Evolutionary conservation across 2,888 invertebrate species (phyloP), one percentile per base, ranked within the genome.

Genomic region (Trichogramma evanescens): DNA sequence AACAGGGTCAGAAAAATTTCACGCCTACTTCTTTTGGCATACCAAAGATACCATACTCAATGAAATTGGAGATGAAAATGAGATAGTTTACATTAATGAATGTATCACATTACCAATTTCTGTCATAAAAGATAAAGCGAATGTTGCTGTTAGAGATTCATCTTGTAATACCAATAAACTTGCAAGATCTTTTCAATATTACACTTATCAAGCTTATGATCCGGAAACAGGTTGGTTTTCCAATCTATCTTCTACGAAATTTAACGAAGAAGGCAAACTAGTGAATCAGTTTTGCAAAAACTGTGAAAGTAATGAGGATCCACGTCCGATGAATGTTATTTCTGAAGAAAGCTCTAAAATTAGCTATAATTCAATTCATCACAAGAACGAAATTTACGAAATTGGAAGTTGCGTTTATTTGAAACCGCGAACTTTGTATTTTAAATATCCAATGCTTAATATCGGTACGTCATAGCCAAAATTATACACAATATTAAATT

Each of bases 31-130:
- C 72, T 88, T 87, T 72, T 83, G 84, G 61, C 83, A 89, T 56
- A 87, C 89, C 0, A 82, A 81, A 10, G 88, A 91, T 67, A 89
- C 91, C 0, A 84, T 91, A 61, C 79, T 93, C n/a, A 91, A 90
- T 0, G 89, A 91, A 78, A 86, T 88, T 0, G 83, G 89, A 5
- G 86, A 91, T 74, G 84, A 87, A 0, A 79, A 84, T 62, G 91
- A 92, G 78, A 76, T 93, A 38, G 91, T 90, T 77, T 73, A 86
- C 51, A 83, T 84, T 0, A 86, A 89, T 68, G 83, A 86, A 59
- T 93, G 92, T 75, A 87, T 87, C 61, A 4, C 7, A 46, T 54
- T 54, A 5, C 9, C 38, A 6, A 44, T 49, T 41, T 41, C 44
- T 6, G n/a, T 10, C 9, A 48, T 50, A 38, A 39, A 43, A 1